These are phyloP conservation scores for Tetrapedia diversipes DNA, from an alignment of 2,888 invertebrate genomes.

Conservation along the genomic window DNA sequence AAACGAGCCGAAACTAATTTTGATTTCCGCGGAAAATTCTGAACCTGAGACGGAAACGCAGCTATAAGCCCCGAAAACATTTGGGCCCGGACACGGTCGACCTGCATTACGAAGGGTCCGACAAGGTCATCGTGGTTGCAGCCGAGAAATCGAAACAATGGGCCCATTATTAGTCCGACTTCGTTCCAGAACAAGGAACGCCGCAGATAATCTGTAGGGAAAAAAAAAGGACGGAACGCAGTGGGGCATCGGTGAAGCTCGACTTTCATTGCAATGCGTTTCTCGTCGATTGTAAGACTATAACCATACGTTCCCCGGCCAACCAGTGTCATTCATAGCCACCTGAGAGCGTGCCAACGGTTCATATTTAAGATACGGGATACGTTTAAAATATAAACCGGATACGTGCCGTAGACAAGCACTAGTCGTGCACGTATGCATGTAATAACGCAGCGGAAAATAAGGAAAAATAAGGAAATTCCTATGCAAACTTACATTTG, in stretches of 20 bases:
- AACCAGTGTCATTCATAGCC: not conserved
- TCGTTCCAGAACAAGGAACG: constrained; percentile 10
- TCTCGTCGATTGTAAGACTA: not conserved
- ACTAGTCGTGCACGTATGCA: constrained; percentile 16
- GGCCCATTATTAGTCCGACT: constrained; percentile 32
- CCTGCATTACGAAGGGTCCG: constrained; percentile 19
- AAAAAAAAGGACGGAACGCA: not conserved
- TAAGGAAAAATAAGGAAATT: too few species aligned
- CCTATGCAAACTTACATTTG: too few species aligned
- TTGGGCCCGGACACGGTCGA: constrained; percentile 31
- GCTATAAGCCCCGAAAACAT: constrained; percentile 7
- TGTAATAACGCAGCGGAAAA: constrained; percentile 7
- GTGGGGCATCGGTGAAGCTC: constrained; percentile 1
- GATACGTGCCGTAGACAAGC: constrained; percentile 6
- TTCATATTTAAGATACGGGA: constrained; percentile 28
- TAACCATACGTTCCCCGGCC: not conserved
- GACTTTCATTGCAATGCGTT: constrained; percentile 7
- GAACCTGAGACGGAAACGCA: constrained; percentile 39
- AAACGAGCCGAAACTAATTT: constrained; percentile 45
- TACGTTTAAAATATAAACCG: constrained; percentile 23
- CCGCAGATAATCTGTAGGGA: constrained; percentile 8
- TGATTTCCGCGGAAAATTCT: constrained; percentile 35
- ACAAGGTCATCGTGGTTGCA: constrained; percentile 45
- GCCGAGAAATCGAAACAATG: constrained; percentile 39
- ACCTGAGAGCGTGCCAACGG: constrained; percentile 22